Evolutionary conservation across 1,140 invertebrate genomes (phyloP), one percentile per base, ranked within the genome.

Genomic region (Vanessa atalanta): DNA sequence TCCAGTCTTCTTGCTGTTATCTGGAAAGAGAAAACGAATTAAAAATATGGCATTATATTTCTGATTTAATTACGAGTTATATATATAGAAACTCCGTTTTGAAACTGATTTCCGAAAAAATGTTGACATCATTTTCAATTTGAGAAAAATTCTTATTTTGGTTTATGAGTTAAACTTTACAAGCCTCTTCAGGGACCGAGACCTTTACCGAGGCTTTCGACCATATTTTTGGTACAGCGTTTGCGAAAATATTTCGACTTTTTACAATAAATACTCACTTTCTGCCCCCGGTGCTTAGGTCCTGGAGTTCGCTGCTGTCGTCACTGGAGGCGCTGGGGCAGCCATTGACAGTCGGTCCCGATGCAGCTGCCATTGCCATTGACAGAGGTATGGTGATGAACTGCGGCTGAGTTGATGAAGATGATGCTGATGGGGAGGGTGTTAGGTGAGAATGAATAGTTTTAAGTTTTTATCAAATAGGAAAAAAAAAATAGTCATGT

Each of bases 361-460:
- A 92, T 15, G 93, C 93, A 5, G 93, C 90, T 0, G 93, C 88
- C 88, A 94, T 93, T 16, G 89, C 89, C 91, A 94, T 93, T 11
- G 94, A 94, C 67, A 95, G 87, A 51, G 94, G 94, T 84, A 95
- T 95, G 20, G 94, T 95, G 72, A 95, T 94, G 83, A 94, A 95
- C 79, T 95, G 94, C 2, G 93, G 93, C 70, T 93, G 93, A 15
- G 68, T 83, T 57, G 92, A 89, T 75, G 90, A 89, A 75, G 90
- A 89, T 26, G 90, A 84, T 79, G 81, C 64, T 80, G 55, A 2
- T 43, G 9, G 26, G 15, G n/a, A 7, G 47, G 15, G 9, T 26
- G 50, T 55, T 43, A 43, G 37, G 6, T 43, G 3, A 43, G 37
- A 43, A 43, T 8, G 9, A 43, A 43, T 43, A 43, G 37, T 11